These are phyloP conservation scores for Dichetophora obliterata DNA, from an alignment of 2,888 invertebrate genomes.

Conservation along the genomic window DNA sequence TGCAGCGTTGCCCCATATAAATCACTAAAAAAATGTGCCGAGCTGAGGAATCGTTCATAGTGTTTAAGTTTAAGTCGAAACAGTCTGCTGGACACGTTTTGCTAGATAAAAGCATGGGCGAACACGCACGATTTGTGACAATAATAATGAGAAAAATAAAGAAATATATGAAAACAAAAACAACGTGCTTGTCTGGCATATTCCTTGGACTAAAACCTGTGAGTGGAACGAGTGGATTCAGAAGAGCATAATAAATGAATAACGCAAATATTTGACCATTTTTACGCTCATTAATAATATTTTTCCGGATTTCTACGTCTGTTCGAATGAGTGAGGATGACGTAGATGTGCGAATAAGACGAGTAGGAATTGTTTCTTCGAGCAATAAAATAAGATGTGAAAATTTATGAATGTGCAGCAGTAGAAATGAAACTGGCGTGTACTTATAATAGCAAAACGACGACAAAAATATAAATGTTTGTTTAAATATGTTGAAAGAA, in stretches of 20 bases:
- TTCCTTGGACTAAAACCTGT: too few species aligned
- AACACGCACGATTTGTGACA: constrained; percentile 24
- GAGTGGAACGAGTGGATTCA: neutral
- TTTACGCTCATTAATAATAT: constrained; percentile 33
- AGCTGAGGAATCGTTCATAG: too few species aligned
- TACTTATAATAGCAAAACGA: too few species aligned
- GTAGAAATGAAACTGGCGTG: neutral
- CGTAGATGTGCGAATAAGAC: too few species aligned
- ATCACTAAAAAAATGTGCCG: too few species aligned
- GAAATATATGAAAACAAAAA: neutral
- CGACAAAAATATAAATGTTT: too few species aligned
- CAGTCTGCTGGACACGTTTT: neutral
- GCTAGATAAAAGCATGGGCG: neutral
- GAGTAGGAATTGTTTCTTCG: neutral
- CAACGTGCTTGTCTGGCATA: too few species aligned
- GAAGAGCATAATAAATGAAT: constrained; percentile 29
- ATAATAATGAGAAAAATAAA: neutral
- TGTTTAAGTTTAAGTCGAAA: neutral
- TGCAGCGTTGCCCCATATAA: neutral
- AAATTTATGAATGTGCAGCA: constrained; percentile 1
- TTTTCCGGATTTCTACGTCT: neutral
- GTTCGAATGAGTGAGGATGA: too few species aligned
- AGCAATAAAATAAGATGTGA: neutral
- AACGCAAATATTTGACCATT: constrained; percentile 10
- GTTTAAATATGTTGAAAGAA: too few species aligned